These are phyloP conservation scores for Ceratina calcarata DNA, from an alignment of 1,140 invertebrate genomes.

Conservation along the genomic window DNA sequence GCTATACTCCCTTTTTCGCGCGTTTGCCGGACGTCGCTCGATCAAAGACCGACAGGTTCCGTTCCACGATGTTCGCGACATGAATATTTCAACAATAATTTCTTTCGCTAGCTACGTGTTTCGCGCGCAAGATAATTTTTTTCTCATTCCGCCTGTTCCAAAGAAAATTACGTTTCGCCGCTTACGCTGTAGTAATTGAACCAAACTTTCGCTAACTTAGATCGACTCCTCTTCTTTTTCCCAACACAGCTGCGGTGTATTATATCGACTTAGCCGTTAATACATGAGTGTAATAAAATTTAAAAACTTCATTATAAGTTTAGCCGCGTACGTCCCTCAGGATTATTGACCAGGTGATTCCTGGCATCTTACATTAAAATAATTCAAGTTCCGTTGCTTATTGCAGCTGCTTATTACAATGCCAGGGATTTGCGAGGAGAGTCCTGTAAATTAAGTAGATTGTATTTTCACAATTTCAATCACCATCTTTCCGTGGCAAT, in stretches of 20 bases:
- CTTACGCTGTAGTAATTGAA: slow-evolving; percentile 1
- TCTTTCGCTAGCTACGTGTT: neutral
- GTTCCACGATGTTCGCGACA: neutral
- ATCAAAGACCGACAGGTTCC: neutral
- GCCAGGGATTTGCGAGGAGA: neutral
- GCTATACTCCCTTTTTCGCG: neutral
- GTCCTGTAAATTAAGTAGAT: neutral
- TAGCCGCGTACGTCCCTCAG: neutral
- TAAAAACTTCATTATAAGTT: slow-evolving; percentile 36
- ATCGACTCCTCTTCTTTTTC: neutral
- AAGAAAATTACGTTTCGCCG: neutral
- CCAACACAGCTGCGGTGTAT: neutral
- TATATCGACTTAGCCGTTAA: slow-evolving; percentile 29
- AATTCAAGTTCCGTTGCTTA: neutral
- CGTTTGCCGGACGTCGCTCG: too few relatives aligned
- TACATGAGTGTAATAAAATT: slow-evolving; percentile 31
- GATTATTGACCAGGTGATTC: slow-evolving; percentile 11
- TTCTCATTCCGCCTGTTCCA: neutral
- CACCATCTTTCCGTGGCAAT: too few relatives aligned
- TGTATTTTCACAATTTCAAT: neutral
- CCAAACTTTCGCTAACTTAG: slow-evolving; percentile 6
- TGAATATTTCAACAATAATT: slow-evolving; percentile 19
- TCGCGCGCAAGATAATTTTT: neutral
- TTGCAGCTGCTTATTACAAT: slow-evolving; percentile 5
- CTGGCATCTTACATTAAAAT: slow-evolving; percentile 5